Base-by-base conservation (phyloP, 2,797 vertebrate genomes). In the Cossypha polioptera region DNA sequence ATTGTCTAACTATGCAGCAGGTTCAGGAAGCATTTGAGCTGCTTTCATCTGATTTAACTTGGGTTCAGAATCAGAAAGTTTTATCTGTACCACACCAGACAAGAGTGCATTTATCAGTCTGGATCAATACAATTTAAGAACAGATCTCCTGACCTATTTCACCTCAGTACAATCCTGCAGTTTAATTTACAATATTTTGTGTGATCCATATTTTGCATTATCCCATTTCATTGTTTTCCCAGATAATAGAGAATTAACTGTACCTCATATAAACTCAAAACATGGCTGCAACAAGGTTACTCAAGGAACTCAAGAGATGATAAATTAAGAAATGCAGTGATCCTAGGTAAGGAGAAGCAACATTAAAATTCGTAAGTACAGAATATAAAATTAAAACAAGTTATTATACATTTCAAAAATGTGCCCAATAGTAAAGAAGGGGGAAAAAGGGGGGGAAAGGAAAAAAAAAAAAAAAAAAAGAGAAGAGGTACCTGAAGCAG, bases 251-350 rank as follows among this genome's bases (percentile, higher is more conserved):
- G 94, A 96, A 95, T 95, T 86, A 96, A 94, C 82, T 92, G 92
- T 94, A 96, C 90, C 91, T 96, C 89, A 95, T 94, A 95, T 95
- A 96, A 96, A 96, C 91, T 95, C 92, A 96, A 96, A 96, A 96
- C 91, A 96, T 96, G 95, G 95, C 92, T 95, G 95, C 95, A 96
- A 96, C 94, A 97, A 96, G 94, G 95, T 94, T 94, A 97, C 86
- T 94, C 91, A 91, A 94, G 95, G 94, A 96, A 97, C 85, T 92
- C 95, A 97, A 96, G 95, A 96, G 85, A 86, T 95, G 91, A 90
- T 93, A 95, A 96, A 96, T 94, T 94, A 96, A 96, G 95, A 97
- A 97, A 96, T 94, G 92, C 92, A 96, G 95, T 94, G 94, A 96
- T 86, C 87, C 94, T 96, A 94, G 92, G 94, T 73, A 96, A 95